Percentiles rank a stretch among this genome's conserved stretches.
These are phyloP conservation scores for Choreutis nemorana DNA, from an alignment of 2,888 invertebrate genomes.

Conservation along the genomic window DNA sequence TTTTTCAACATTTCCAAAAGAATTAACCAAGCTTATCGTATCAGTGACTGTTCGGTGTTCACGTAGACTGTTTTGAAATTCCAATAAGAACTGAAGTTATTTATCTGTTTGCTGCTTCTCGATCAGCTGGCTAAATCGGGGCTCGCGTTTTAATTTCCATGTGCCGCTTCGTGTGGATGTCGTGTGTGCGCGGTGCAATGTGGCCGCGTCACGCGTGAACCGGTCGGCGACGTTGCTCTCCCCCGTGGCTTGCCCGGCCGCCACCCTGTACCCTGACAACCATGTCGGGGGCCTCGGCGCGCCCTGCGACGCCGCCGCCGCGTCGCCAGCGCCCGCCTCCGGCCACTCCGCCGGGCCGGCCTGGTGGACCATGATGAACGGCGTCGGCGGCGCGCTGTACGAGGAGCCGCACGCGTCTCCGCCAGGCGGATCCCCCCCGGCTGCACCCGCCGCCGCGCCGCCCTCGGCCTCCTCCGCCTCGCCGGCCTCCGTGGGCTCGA, in stretches of 20 bases:
- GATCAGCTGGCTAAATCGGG: slow-evolving; percentile 59
- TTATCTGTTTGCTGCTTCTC: slow-evolving; percentile 23
- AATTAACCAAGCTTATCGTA: slow-evolving; percentile 36
- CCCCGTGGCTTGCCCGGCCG: slow-evolving; percentile 84
- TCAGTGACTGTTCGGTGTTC: slow-evolving; percentile 39
- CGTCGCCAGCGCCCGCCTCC: slow-evolving; percentile 82
- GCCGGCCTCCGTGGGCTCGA: slow-evolving; percentile 70
- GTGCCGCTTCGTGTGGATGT: slow-evolving; percentile 55
- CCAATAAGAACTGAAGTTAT: slow-evolving; percentile 7
- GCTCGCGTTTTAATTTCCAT: slow-evolving; percentile 62
- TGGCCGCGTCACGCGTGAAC: slow-evolving; percentile 63
- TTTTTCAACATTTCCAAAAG: too few species aligned
- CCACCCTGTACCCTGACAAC: slow-evolving; percentile 85
- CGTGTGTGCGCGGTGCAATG: slow-evolving; percentile 61
- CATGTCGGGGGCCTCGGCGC: slow-evolving; percentile 72
- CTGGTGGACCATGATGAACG: slow-evolving; percentile 87
- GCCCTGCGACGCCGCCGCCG: slow-evolving; percentile 73
- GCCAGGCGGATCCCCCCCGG: slow-evolving; percentile 68
- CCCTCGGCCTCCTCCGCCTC: slow-evolving; percentile 63
- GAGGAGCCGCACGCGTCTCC: slow-evolving; percentile 74
- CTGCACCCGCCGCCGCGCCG: slow-evolving; percentile 74
- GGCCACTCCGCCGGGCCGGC: slow-evolving; percentile 85
- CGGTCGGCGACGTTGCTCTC: slow-evolving; percentile 51
- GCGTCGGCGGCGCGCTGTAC: slow-evolving; percentile 78
- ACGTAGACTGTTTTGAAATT: slow-evolving; percentile 3